These are phyloP conservation scores for Cantharis rustica DNA, from an alignment of 2,888 invertebrate species.

Conservation along the genomic window DNA sequence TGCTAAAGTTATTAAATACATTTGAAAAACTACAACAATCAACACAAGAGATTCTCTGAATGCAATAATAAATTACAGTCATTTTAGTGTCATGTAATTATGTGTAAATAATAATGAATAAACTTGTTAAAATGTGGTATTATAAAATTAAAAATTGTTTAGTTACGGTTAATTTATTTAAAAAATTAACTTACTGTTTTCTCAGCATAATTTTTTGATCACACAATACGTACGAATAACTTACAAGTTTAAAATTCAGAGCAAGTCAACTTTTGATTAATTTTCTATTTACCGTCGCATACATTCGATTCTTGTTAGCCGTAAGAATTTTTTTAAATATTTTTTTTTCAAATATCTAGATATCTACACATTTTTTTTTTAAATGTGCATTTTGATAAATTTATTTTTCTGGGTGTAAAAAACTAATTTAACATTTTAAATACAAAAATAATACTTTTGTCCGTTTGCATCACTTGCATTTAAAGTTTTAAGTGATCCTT, in stretches of 20 bases:
- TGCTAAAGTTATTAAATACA: conserved; percentile 1
- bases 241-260: neutral
- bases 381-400: no score
- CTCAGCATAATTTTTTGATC: neutral
- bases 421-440: no score
- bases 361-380: no score
- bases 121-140: neutral
- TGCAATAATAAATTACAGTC: conserved; percentile 3
- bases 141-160: neutral
- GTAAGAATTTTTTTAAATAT: no score
- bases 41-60: neutral
- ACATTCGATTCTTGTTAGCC: neutral
- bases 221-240: neutral
- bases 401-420: no score
- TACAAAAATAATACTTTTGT: no score
- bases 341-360: no score
- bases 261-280: neutral
- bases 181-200: neutral
- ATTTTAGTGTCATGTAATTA: conserved; percentile 1
- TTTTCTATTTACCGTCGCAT: neutral
- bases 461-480: no score
- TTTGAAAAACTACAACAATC: neutral
- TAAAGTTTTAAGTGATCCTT: no score
- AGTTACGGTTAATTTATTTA: neutral
- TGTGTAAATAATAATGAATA: neutral